Base-by-base conservation (phyloP, 2,113 vertebrate genomes). In the Conger conger region DNA sequence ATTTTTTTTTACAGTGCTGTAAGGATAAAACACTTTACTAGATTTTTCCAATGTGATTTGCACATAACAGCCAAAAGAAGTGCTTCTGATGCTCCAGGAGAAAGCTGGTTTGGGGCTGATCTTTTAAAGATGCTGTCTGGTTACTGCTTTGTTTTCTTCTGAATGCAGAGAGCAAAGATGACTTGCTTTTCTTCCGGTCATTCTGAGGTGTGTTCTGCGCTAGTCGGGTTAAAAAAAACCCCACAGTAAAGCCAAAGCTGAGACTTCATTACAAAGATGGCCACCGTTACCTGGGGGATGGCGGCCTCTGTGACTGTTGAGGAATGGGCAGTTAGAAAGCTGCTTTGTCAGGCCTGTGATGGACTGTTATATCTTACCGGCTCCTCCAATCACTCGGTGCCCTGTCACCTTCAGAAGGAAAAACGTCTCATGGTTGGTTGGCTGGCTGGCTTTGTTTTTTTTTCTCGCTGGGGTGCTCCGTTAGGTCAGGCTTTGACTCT, bases 181-280 rank as follows among this genome's bases (percentile, higher is more conserved):
- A 78, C 38, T 36, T 36, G 33, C 38, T 78, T 78, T 30, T 78
- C 36, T 35, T 6, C 36, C 16, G 76, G 57, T 37, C 33, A 37
- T 78, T 77, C 33, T 36, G 76, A 36, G 27, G 37, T 36, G 76
- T 35, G 35, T 37, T 78, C 76, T 20, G 76, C 20, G 76, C 18
- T 20, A 18, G 76, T 35, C 45, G 11, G 53, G 35, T 82, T 36
- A 82, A 81, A 81, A 82, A n/a, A n/a, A n/a, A n/a, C n/a, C n/a
- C 60, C 30, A 82, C 18, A 82, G 35, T 45, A 17, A 68, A 9
- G 35, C 23, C 18, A 36, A 42, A 79, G 33, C 76, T 53, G 37
- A 40, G 53, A 50, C 27, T 50, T 81, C 77, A 79, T 16, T 17
- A 35, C 5, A 7, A 27, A 50, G n/a, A 33, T 9, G n/a, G 11